Evolutionary conservation across 1,140 invertebrate genomes (phyloP).

Genomic region (Neodiprion fabricii): DNA sequence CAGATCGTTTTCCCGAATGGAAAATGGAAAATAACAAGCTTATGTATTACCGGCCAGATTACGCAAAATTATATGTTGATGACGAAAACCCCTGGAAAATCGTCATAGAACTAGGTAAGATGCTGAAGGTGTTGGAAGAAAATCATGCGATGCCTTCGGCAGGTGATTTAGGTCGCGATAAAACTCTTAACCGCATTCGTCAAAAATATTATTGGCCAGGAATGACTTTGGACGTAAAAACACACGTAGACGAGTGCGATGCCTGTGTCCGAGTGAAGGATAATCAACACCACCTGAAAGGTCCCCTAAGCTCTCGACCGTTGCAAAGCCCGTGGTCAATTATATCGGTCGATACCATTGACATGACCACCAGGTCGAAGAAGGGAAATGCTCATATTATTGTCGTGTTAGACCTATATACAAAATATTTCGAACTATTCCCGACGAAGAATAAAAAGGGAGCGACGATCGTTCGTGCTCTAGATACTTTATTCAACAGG

Average conservation of each 20-base stretch:
- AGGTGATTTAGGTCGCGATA: constrained; percentile 12
- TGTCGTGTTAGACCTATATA: constrained; percentile 24
- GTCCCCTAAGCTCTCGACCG: background rate
- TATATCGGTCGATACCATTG: constrained; percentile 19
- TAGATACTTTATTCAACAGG: constrained; percentile 20
- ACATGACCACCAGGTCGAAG: constrained; percentile 4
- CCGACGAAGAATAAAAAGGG: constrained; percentile 14
- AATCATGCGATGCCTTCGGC: constrained; percentile 18
- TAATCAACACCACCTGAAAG: constrained; percentile 13
- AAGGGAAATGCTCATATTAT: constrained; percentile 19
- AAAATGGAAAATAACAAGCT: constrained; percentile 13
- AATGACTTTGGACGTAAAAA: constrained; percentile 18
- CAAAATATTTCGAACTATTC: constrained; percentile 24
- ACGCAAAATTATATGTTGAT: background rate
- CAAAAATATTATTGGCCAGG: constrained; percentile 26
- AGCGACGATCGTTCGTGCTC: constrained; percentile 10
- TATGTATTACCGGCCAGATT: constrained; percentile 16
- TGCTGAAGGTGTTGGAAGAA: constrained; percentile 8
- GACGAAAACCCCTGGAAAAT: constrained; percentile 27
- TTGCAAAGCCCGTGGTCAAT: constrained; percentile 8
- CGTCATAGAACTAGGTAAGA: constrained; percentile 12
- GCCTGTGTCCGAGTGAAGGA: constrained; percentile 14
- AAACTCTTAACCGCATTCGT: background rate
- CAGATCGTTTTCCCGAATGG: constrained; percentile 24
- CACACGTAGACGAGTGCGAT: constrained; percentile 18